phyloP scores from a whole-genome alignment of 2,113 vertebrate genomes.

The Ammospiza nelsoni region DNA sequence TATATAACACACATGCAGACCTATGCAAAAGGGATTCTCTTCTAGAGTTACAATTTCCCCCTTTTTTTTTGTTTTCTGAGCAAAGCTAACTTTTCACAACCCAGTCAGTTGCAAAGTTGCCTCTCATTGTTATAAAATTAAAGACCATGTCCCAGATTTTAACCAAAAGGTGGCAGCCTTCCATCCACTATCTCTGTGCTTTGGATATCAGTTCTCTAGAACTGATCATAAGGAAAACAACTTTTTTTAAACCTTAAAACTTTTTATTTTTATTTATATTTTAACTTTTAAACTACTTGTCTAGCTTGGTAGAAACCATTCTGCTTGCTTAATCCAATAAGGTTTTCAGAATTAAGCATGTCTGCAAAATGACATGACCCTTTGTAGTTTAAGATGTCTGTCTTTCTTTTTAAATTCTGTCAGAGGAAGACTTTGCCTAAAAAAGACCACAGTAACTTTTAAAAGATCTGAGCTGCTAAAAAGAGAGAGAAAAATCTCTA shows the following conservation, averaged over 20 bases:
- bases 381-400: background rate
- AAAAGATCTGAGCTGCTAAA: background rate
- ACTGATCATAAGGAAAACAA: background rate
- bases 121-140: background rate
- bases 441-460: background rate
- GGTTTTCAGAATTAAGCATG: background rate
- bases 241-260: background rate
- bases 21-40: background rate
- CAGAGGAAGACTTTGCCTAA: background rate
- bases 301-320: background rate
- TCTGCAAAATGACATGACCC: background rate
- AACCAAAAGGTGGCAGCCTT: slow-evolving; percentile 37
- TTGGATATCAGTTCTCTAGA: background rate
- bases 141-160: background rate
- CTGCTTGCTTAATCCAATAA: background rate
- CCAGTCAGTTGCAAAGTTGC: background rate
- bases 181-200: background rate
- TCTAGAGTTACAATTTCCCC: background rate
- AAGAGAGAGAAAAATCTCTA: background rate
- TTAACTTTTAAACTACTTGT: background rate
- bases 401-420: background rate
- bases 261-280: background rate
- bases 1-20: no score
- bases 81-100: background rate
- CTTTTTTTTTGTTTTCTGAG: background rate